Evolutionary conservation across 2,888 invertebrate species (phyloP).

Genomic region (Sylvicola fuscatus): DNA sequence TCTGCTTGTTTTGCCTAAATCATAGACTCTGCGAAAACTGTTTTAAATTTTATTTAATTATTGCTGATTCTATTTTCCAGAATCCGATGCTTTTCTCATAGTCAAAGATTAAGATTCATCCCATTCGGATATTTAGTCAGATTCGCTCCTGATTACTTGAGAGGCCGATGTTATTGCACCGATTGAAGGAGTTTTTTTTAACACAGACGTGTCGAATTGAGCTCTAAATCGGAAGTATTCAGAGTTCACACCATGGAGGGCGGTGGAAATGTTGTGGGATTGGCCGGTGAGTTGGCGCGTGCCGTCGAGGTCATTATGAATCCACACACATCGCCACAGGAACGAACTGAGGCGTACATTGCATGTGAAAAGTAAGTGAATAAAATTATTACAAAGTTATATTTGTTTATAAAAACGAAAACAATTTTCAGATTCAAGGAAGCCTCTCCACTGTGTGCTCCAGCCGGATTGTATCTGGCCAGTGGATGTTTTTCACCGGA

Average conservation of each 20-base stretch:
- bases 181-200: no score
- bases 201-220: no score
- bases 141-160: no score
- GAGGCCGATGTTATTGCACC: no score
- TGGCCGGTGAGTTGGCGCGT: conserved; percentile 54
- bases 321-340: conserved; percentile 51
- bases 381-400: conserved; percentile 1
- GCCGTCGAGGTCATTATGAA: conserved; percentile 70
- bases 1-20: no score
- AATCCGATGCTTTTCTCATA: no score
- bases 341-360: conserved; percentile 62
- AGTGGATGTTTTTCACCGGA: conserved; percentile 56
- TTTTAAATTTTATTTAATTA: no score
- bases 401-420: neutral
- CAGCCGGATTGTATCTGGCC: conserved; percentile 64
- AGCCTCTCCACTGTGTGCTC: conserved; percentile 70
- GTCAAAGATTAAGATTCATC: no score
- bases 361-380: conserved; percentile 44
- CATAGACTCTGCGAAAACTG: no score
- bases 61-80: no score
- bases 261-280: conserved; percentile 1
- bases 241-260: neutral
- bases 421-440: conserved; percentile 43
- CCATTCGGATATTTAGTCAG: no score
- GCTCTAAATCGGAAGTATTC: no score